phyloP scores from a whole-genome alignment of 1,140 invertebrate species.

The Aphidius gifuensis region DNA sequence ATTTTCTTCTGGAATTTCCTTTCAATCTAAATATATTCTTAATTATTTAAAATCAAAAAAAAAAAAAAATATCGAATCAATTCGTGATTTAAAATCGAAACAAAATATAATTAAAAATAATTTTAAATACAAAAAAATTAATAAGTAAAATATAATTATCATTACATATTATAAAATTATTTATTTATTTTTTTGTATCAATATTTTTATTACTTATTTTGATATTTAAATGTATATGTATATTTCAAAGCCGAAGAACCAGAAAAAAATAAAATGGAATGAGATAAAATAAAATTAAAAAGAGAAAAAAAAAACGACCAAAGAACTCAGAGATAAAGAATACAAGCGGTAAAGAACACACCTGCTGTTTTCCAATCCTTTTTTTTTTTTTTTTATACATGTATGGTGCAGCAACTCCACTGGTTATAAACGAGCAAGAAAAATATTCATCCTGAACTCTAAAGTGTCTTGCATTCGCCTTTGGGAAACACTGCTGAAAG shows the following conservation, averaged over 20 bases:
- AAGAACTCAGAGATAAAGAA: constrained; percentile 24
- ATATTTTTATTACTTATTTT: too few species aligned
- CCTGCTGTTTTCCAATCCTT: constrained; percentile 48
- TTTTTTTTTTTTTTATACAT: constrained; percentile 23
- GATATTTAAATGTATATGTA: too few species aligned
- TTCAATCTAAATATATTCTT: too few species aligned
- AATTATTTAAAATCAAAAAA: too few species aligned
- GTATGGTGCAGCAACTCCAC: constrained; percentile 5
- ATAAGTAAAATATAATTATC: too few species aligned
- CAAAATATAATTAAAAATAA: too few species aligned
- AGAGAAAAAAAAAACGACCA: constrained; percentile 25
- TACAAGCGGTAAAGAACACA: constrained; percentile 40
- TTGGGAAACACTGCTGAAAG: constrained; percentile 4
- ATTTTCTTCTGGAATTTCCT: too few species aligned
- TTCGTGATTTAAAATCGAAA: too few species aligned
- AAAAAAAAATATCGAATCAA: too few species aligned
- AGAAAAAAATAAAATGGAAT: not conserved
- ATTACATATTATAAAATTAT: too few species aligned
- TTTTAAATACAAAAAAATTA: too few species aligned
- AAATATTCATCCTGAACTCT: constrained; percentile 32
- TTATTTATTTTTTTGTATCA: too few species aligned
- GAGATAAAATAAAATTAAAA: constrained; percentile 20
- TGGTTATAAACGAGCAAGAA: constrained; percentile 22
- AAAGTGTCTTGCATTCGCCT: constrained; percentile 24
- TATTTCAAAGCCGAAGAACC: not conserved